A percentile compares a stretch with the other conserved stretches of the same genome.
These are phyloP conservation scores for Luehdorfia chinensis DNA, from an alignment of 1,140 invertebrate species.

Conservation along the genomic window DNA sequence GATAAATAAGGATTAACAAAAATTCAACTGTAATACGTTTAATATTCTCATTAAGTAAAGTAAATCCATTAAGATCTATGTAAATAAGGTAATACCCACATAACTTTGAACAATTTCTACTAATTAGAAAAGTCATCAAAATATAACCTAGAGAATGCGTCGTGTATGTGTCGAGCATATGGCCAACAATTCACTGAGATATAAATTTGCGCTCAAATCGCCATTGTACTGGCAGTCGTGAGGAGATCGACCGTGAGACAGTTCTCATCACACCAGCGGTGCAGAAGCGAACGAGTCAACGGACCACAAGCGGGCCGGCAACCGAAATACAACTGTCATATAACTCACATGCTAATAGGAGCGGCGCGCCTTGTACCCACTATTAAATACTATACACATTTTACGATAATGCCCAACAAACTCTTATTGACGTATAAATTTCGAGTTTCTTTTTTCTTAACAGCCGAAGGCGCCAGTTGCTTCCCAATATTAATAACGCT, in stretches of 20 bases:
- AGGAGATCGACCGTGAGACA: background rate
- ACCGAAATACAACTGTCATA: conserved; percentile 54
- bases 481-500: conserved; percentile 62
- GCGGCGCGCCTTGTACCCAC: conserved; percentile 65
- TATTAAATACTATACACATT: conserved; percentile 69
- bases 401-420: conserved; percentile 69
- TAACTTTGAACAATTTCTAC: too few species aligned
- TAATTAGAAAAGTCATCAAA: too few species aligned
- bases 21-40: too few species aligned
- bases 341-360: conserved; percentile 65
- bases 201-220: too few species aligned
- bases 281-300: background rate
- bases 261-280: background rate
- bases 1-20: too few species aligned
- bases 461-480: conserved; percentile 67
- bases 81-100: too few species aligned
- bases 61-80: too few species aligned
- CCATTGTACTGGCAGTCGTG: too few species aligned
- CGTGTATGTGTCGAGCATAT: too few species aligned
- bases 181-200: too few species aligned
- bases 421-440: conserved; percentile 72
- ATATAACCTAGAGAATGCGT: too few species aligned
- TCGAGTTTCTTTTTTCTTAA: conserved; percentile 54
- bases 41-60: too few species aligned
- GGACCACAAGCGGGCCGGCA: conserved; percentile 16